Evolutionary conservation across 2,888 invertebrate species (phyloP).

Genomic region (Monochamus alternatus): DNA sequence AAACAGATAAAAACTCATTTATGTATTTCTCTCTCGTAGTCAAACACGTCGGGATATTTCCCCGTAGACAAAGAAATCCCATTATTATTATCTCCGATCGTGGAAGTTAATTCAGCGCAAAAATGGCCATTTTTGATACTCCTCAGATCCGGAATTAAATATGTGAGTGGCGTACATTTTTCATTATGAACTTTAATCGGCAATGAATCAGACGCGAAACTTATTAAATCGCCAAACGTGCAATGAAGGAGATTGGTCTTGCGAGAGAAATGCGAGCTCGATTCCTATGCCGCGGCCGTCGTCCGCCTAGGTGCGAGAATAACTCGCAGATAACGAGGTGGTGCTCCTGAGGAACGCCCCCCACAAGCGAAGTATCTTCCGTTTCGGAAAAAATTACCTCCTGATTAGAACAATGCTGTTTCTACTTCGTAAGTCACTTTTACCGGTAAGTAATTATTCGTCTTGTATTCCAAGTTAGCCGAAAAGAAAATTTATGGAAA

Average conservation of each 20-base stretch:
- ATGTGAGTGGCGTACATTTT: constrained; percentile 62
- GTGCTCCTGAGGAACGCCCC: constrained; percentile 50
- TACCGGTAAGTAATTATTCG: too few relatives aligned
- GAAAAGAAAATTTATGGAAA: too few relatives aligned
- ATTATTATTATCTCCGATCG: constrained; percentile 35
- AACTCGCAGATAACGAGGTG: constrained; percentile 48
- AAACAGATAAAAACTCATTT: background rate
- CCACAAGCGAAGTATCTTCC: constrained; percentile 29
- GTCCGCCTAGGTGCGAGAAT: constrained; percentile 56
- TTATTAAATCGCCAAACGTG: constrained; percentile 62
- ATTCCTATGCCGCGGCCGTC: constrained; percentile 62
- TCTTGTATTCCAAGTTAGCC: too few relatives aligned
- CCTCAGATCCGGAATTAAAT: constrained; percentile 55
- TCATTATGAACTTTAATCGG: constrained; percentile 65
- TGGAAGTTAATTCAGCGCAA: constrained; percentile 44
- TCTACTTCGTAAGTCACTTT: too few relatives aligned
- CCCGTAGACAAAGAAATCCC: constrained; percentile 18
- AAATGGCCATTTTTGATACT: constrained; percentile 45
- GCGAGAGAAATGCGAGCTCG: constrained; percentile 64
- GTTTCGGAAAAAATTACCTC: background rate
- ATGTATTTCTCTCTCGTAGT: constrained; percentile 9
- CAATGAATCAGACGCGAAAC: constrained; percentile 52
- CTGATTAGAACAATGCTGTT: background rate
- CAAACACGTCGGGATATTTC: constrained; percentile 9
- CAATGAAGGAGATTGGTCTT: constrained; percentile 66